Percentiles rank a stretch among this genome's conserved stretches.
phyloP scores from a whole-genome alignment of 2,797 vertebrate species.

The Picus viridis region DNA sequence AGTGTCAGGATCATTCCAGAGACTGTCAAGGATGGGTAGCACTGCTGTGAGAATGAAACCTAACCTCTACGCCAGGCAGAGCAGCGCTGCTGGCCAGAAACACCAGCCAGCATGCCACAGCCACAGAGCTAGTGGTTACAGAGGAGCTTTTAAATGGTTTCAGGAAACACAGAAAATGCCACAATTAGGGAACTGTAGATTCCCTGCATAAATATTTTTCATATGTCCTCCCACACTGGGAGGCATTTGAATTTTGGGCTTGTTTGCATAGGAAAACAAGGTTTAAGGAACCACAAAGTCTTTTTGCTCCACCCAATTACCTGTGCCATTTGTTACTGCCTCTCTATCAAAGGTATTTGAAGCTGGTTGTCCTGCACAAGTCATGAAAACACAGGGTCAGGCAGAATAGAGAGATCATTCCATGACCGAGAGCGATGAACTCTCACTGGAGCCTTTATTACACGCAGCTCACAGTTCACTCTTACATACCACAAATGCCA shows the following conservation, averaged over 20 bases:
- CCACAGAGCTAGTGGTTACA: not conserved
- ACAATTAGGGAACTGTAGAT: conserved; percentile 5
- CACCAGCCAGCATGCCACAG: not conserved
- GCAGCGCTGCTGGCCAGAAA: not conserved
- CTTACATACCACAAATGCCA: not conserved
- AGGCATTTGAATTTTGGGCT: conserved; percentile 17
- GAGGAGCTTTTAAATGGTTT: conserved; percentile 12
- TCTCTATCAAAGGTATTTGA: not conserved
- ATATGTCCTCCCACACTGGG: not conserved
- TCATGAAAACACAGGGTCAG: not conserved
- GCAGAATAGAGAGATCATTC: not conserved
- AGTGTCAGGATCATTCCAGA: not conserved
- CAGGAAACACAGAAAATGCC: not conserved
- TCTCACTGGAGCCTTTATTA: not conserved
- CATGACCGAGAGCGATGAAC: not conserved
- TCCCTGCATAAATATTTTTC: conserved; percentile 25
- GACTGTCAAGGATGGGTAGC: not conserved
- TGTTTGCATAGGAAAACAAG: conserved; percentile 20
- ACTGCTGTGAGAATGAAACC: not conserved
- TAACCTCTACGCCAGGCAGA: not conserved
- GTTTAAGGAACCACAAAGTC: conserved; percentile 1
- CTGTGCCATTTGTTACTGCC: not conserved
- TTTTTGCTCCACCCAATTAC: not conserved
- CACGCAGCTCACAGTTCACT: not conserved
- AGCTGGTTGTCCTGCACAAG: not conserved